Conservation (phyloP, 2,113 vertebrate species). For the Tragelaphus imberbis region DNA sequence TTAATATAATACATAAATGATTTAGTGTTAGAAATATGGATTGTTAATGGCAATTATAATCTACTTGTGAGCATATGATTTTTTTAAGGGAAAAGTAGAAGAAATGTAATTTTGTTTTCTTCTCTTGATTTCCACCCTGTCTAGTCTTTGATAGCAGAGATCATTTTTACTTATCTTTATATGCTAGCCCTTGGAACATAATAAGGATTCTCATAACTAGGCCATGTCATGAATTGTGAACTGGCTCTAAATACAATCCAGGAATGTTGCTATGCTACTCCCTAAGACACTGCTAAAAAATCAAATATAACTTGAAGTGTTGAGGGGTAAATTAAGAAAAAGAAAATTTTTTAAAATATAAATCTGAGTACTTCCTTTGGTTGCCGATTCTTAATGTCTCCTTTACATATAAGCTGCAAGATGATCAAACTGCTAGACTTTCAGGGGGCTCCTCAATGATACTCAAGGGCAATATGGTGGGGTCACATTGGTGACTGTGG, state of each 20-base stretch:
- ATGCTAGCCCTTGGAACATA: background rate
- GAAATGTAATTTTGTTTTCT: constrained; percentile 10
- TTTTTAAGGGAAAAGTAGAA: constrained; percentile 31
- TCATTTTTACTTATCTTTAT: constrained; percentile 39
- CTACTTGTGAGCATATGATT: background rate
- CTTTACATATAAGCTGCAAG: background rate
- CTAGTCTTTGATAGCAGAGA: background rate
- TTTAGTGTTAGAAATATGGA: background rate
- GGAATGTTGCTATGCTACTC: background rate
- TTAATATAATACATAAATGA: background rate
- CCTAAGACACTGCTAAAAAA: background rate
- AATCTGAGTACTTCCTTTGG: background rate
- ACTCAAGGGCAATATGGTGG: background rate
- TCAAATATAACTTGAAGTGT: background rate
- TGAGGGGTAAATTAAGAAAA: background rate
- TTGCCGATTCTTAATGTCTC: background rate
- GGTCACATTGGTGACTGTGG: background rate
- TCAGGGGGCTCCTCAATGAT: background rate
- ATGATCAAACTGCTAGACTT: background rate
- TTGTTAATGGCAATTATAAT: background rate
- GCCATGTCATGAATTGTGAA: background rate
- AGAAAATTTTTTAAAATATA: background rate
- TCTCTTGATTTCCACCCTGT: background rate
- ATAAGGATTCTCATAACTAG: background rate
- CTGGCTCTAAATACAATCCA: background rate